Percentiles rank a stretch among this genome's conserved stretches.
These are phyloP conservation scores for Neopelma chrysocephalum DNA, from an alignment of 2,797 vertebrate genomes.

Conservation along the genomic window DNA sequence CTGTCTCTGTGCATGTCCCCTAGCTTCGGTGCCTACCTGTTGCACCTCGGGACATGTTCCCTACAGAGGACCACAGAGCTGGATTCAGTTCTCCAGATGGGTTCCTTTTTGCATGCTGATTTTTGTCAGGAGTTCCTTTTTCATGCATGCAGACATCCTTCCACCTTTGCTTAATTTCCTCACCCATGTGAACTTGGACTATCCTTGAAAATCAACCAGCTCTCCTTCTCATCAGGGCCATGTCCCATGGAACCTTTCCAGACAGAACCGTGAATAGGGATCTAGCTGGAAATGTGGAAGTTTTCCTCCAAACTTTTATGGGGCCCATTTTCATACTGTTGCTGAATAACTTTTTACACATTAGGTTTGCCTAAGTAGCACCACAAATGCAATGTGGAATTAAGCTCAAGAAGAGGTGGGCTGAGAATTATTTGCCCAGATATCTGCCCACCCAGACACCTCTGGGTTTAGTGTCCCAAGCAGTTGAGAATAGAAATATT, in stretches of 20 bases:
- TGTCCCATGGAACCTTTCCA: neutral
- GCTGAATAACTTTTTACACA: neutral
- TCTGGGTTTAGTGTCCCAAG: neutral
- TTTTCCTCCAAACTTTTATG: neutral
- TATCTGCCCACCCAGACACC: neutral
- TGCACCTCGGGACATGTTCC: no score
- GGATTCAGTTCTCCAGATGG: neutral
- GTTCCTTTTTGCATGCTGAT: neutral
- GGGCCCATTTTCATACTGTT: neutral
- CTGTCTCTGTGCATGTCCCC: no score
- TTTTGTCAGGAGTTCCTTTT: neutral
- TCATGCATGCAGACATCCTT: neutral
- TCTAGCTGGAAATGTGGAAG: neutral
- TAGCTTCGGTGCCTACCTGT: no score
- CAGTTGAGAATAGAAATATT: neutral
- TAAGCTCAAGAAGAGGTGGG: neutral
- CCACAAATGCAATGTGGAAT: neutral
- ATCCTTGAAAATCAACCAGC: neutral
- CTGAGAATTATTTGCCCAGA: neutral
- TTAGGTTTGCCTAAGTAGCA: neutral
- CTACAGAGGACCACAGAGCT: neutral
- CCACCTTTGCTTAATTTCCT: neutral
- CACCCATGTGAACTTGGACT: neutral
- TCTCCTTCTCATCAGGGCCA: neutral
- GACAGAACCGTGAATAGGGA: neutral